Conservation (phyloP, 2,113 vertebrate species). For the Hyperopisus bebe region DNA sequence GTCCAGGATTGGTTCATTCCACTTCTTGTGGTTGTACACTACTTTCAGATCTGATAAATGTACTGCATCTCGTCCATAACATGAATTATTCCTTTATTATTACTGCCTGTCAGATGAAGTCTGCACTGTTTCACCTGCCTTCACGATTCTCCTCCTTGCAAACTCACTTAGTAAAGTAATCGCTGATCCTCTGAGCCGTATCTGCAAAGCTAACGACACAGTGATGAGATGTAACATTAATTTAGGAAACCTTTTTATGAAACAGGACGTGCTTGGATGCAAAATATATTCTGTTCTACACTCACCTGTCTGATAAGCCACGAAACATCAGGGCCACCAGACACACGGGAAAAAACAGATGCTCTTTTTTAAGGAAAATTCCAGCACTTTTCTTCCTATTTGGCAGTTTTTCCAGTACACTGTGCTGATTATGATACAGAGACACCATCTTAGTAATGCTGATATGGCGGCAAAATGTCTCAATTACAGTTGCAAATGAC, state of each 20-base stretch:
- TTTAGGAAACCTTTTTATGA: background rate
- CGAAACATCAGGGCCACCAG: background rate
- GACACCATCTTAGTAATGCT: background rate
- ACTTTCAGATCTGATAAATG: background rate
- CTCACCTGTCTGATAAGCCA: background rate
- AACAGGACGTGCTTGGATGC: background rate
- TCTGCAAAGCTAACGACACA: background rate
- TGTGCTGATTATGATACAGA: background rate
- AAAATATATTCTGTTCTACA: background rate
- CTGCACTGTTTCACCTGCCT: background rate
- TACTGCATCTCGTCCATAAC: background rate
- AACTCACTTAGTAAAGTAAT: background rate
- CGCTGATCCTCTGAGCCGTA: background rate
- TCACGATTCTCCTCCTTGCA: background rate
- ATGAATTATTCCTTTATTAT: background rate
- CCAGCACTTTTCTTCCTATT: background rate
- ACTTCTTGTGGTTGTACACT: background rate
- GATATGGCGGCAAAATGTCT: background rate
- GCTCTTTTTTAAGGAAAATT: background rate
- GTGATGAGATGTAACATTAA: background rate
- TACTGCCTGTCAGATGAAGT: background rate
- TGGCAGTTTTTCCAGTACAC: background rate
- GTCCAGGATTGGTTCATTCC: background rate
- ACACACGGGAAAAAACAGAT: background rate
- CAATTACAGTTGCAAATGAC: background rate